Evolutionary conservation across 2,888 invertebrate species (phyloP).

Genomic region (Gryllus longicercus): DNA sequence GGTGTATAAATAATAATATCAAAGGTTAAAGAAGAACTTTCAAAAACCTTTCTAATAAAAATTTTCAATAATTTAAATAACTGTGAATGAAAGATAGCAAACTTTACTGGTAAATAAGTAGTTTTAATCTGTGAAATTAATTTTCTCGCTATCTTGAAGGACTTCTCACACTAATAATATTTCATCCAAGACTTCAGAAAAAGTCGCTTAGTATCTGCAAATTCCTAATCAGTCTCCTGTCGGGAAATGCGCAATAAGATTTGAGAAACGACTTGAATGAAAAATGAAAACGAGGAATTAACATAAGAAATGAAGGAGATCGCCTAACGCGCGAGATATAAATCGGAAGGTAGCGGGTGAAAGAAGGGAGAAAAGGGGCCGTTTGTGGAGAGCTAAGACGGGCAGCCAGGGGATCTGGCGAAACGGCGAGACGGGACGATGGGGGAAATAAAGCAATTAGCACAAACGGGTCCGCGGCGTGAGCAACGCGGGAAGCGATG

Average conservation of each 20-base stretch:
- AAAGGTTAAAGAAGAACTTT: too few relatives aligned
- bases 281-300: constrained; percentile 3
- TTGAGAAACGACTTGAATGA: not conserved
- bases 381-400: not conserved
- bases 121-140: too few relatives aligned
- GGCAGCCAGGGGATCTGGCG: not conserved
- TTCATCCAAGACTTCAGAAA: not conserved
- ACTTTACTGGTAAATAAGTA: too few relatives aligned
- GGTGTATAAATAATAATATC: too few relatives aligned
- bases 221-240: not conserved
- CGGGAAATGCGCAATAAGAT: not conserved
- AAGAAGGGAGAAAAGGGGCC: not conserved
- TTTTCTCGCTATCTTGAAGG: too few relatives aligned
- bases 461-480: not conserved
- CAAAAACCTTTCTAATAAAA: too few relatives aligned
- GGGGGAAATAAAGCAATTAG: not conserved
- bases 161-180: too few relatives aligned
- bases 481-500: not conserved
- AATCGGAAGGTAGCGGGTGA: not conserved
- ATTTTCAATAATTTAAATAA: too few relatives aligned
- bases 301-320: not conserved
- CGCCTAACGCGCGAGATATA: not conserved
- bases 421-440: not conserved
- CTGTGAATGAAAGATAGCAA: too few relatives aligned
- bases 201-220: not conserved